phyloP scores from a whole-genome alignment of 2,797 vertebrate genomes.

The Limosa lapponica region DNA sequence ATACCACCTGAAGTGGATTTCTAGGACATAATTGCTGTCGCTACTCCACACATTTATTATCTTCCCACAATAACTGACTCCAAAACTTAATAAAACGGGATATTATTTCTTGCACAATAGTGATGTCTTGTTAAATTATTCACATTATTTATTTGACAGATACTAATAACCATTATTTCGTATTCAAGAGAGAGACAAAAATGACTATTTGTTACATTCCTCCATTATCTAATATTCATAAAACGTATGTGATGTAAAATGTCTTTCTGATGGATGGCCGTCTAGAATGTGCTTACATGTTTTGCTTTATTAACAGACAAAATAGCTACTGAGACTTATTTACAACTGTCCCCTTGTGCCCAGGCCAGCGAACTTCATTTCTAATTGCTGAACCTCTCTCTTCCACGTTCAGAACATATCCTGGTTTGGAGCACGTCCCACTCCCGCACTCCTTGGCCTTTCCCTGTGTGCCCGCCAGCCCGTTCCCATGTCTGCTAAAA shows the following conservation, averaged over 20 bases:
- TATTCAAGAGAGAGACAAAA: conserved; percentile 49
- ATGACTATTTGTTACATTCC: conserved; percentile 47
- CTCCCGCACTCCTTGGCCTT: not conserved
- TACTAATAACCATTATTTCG: conserved; percentile 49
- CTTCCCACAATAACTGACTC: conserved; percentile 35
- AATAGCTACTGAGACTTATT: not conserved
- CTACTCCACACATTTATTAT: conserved; percentile 41
- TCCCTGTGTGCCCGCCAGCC: not conserved
- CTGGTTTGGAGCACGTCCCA: not conserved
- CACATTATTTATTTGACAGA: conserved; percentile 64
- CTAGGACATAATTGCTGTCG: conserved; percentile 31
- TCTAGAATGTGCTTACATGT: not conserved
- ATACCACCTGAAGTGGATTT: not conserved
- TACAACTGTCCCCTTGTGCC: not conserved
- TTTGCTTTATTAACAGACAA: conserved; percentile 7
- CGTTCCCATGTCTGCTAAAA: not conserved
- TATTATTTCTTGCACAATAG: conserved; percentile 45
- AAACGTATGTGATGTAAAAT: not conserved
- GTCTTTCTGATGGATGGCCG: conserved; percentile 12
- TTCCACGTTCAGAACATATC: not conserved
- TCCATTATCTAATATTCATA: conserved; percentile 63
- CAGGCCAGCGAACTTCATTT: not conserved
- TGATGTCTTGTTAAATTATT: conserved; percentile 50
- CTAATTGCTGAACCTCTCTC: not conserved
- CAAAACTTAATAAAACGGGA: conserved; percentile 29